A percentile compares a stretch with the other conserved stretches of the same genome.
These are phyloP conservation scores for Epinephelus lanceolatus DNA, from an alignment of 2,113 vertebrate species.

Conservation along the genomic window DNA sequence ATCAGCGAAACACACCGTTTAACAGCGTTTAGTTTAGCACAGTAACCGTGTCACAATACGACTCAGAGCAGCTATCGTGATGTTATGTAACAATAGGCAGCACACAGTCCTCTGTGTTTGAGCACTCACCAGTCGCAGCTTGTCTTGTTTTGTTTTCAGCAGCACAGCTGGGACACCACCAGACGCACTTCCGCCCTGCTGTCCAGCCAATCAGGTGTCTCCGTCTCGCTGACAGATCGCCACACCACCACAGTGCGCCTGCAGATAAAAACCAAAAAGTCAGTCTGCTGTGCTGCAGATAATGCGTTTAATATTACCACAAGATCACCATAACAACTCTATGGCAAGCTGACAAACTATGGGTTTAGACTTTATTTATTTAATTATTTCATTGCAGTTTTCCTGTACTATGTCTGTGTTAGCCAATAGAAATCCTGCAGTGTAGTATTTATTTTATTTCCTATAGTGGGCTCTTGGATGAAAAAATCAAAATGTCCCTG, in stretches of 20 bases:
- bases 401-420: not conserved
- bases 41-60: not conserved
- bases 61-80: not conserved
- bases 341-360: not conserved
- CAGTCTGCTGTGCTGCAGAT: conserved; percentile 14
- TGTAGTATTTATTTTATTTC: not conserved
- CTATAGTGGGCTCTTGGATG: no score
- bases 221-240: conserved; percentile 38
- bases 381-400: not conserved
- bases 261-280: conserved; percentile 15
- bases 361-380: not conserved
- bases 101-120: conserved; percentile 1
- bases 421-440: not conserved
- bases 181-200: conserved; percentile 77
- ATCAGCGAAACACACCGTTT: not conserved
- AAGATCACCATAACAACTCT: not conserved
- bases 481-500: not conserved
- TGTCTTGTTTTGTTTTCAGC: conserved; percentile 84
- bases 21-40: not conserved
- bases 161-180: conserved; percentile 74
- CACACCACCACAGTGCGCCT: not conserved
- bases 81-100: not conserved
- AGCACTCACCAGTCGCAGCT: conserved; percentile 83
- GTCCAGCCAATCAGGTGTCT: conserved; percentile 60
- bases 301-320: not conserved